These are phyloP conservation scores for Montipora capitata DNA, from an alignment of 92 coral and sea anemone species.

Conservation along the genomic window DNA sequence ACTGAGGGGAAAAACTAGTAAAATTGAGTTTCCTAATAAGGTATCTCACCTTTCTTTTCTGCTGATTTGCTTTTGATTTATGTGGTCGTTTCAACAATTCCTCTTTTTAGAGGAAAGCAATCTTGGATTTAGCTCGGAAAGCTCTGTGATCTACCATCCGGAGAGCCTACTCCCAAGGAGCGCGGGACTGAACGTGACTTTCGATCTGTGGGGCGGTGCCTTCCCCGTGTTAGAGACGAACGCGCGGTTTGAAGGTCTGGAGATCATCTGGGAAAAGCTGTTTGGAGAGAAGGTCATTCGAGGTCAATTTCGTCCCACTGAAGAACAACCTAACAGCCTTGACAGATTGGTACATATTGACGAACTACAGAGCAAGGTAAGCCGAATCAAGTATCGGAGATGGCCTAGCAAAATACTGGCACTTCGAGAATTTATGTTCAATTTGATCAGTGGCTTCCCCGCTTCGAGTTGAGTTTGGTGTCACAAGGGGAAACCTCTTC, in stretches of 20 bases:
- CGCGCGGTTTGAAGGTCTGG: constrained; percentile 75
- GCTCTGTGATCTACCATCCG: constrained; percentile 72
- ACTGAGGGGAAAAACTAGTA: too few species aligned
- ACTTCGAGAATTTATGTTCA: too few species aligned
- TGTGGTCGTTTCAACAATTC: background rate
- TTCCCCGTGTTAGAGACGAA: constrained; percentile 75
- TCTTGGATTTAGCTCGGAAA: constrained; percentile 71
- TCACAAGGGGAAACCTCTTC: too few species aligned
- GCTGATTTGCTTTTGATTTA: background rate
- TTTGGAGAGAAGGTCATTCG: constrained; percentile 71
- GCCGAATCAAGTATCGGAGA: background rate
- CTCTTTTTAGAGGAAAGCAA: constrained; percentile 56
- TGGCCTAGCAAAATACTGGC: too few species aligned
- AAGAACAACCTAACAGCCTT: constrained; percentile 16
- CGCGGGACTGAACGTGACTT: constrained; percentile 71
- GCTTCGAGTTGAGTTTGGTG: too few species aligned
- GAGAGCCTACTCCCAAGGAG: constrained; percentile 79
- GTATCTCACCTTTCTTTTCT: too few species aligned
- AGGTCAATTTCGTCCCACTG: constrained; percentile 33
- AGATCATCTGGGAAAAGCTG: constrained; percentile 70
- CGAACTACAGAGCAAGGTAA: constrained; percentile 51
- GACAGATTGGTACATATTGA: constrained; percentile 57
- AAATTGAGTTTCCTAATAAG: too few species aligned
- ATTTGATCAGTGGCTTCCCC: too few species aligned
- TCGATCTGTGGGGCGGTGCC: constrained; percentile 81